Evolutionary conservation across 1,140 invertebrate species (phyloP), one percentile per base, ranked within the genome.

Genomic region (Sipha flava): DNA sequence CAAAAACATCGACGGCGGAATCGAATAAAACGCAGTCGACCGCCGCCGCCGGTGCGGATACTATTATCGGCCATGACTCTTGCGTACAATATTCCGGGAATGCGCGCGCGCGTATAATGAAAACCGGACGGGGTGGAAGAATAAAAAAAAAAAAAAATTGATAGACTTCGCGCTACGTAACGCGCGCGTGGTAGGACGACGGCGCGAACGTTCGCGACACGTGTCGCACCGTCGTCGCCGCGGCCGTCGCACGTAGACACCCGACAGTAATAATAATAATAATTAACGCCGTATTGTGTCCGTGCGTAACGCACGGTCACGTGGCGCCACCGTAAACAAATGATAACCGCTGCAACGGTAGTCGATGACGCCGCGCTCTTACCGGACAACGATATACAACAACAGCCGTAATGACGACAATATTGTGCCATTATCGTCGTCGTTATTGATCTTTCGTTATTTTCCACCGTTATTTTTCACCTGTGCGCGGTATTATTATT

Each of bases 281-380:
- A 77, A 77, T 77, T 77, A 77, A 77, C 73, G 73, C 52, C 73
- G 52, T 23, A 77, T 77, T 77, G 73, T 77, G 31, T 49, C 70
- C 31, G 70, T 21, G 73, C 31, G 49, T 54, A 49, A 16, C 18
- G 23, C 73, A 16, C 73, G 49, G n/a, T 54, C 73, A 57, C 73
- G 73, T 77, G 73, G 73, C 73, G 73, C 73, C 73, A 59, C 73
- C 52, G 73, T 77, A 77, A 77, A 77, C 73, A 77, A 77, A 77
- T 37, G 73, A 43, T 40, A 77, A 77, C 73, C 18, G 52, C 21
- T 52, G 29, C 37, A 40, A 29, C 10, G 14, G 18, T 5, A 16
- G 34, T 40, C 4, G 73, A 77, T 57, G 73, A 43, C 34, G n/a
- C 6, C 34, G 62, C 31, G 31, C 62, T n/a, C 40, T 40, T 18